Conservation (phyloP, 2,113 vertebrate genomes). For the Entosphenus tridentatus region DNA sequence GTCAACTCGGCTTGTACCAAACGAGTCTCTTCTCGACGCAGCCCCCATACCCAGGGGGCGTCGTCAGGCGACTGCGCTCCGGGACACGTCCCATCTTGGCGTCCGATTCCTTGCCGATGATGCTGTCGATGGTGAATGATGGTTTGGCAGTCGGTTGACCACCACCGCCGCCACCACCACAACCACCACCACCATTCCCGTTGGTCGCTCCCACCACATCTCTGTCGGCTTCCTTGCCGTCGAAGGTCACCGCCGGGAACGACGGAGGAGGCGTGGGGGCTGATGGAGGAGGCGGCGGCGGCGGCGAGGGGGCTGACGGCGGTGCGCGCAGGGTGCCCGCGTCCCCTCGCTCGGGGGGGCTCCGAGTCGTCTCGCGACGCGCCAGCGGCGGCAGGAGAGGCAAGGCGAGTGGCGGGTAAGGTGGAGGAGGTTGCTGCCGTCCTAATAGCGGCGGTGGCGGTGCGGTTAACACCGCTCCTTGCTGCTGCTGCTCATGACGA, state of each 20-base stretch:
- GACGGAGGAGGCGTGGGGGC: neutral
- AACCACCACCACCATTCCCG: neutral
- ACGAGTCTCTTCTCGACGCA: too few relatives aligned
- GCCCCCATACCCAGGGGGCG: too few relatives aligned
- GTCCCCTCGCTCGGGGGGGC: neutral
- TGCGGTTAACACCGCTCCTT: too few relatives aligned
- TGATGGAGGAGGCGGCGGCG: accelerated
- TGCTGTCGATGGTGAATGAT: slow-evolving; percentile 44
- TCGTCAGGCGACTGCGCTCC: too few relatives aligned
- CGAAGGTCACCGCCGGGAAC: neutral
- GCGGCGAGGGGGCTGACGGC: neutral
- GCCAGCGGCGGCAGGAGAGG: slow-evolving; percentile 8
- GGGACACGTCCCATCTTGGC: too few relatives aligned
- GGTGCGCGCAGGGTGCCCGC: accelerated
- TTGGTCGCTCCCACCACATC: slow-evolving; percentile 9
- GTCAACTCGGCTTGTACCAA: too few relatives aligned
- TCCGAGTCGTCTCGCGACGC: neutral
- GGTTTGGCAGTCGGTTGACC: slow-evolving; percentile 17
- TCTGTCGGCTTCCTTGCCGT: slow-evolving; percentile 17
- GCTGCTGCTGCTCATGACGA: too few relatives aligned
- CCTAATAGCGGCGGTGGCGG: too few relatives aligned
- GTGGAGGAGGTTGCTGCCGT: too few relatives aligned
- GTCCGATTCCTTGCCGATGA: slow-evolving; percentile 22
- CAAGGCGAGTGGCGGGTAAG: slow-evolving; percentile 15
- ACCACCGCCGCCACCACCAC: too few relatives aligned